Base-by-base conservation (phyloP, 2,797 vertebrate genomes). In the Intellagama lesueurii region DNA sequence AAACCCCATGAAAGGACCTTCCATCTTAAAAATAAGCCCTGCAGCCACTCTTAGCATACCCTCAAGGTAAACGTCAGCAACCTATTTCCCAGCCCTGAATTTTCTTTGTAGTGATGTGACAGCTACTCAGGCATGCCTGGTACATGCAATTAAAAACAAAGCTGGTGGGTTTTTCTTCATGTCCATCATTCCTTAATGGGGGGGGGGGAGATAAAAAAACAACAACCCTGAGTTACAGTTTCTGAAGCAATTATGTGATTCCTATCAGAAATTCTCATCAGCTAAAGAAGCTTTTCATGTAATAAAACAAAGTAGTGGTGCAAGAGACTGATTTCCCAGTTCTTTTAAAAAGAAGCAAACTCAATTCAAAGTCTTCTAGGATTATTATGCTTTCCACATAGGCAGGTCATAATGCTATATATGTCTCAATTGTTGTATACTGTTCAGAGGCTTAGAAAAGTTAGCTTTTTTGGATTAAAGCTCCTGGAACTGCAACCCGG, bases 251-350 rank as follows among this genome's bases (percentile, higher is more conserved):
- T 86, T 81, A 69, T 77, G 14, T 76, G 72, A 82, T 86, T 68
- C 32, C 28, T 90, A 81, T 90, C 79, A 86, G 83, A 76, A 86
- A 86, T 76, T 68, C 83, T 68, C 56, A 86, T 86, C 83, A 81
- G 47, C 78, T 81, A 76, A 52, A 40, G 26, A 85, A 44, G 66
- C 44, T 76, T 89, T 86, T 73, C 22, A 49, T 88, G 47, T 73
- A 44, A 1, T 69, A 56, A 81, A 86, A 77, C 11, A 82, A 86
- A 77, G 28, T n/a, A 12, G 3, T 17, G 24, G 28, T 40, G 4
- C 8, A 75, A 77, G n/a, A 90, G n/a, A 1, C 44, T 82, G 70
- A 17, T 89, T 86, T 68, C 56, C 76, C 17, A 52, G 40, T 76
- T 66, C 70, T 81, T 68, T 6, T 60, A 24, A 89, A 19, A 49